Conservation (phyloP, 2,113 vertebrate species). For the Melanerpes formicivorus region DNA sequence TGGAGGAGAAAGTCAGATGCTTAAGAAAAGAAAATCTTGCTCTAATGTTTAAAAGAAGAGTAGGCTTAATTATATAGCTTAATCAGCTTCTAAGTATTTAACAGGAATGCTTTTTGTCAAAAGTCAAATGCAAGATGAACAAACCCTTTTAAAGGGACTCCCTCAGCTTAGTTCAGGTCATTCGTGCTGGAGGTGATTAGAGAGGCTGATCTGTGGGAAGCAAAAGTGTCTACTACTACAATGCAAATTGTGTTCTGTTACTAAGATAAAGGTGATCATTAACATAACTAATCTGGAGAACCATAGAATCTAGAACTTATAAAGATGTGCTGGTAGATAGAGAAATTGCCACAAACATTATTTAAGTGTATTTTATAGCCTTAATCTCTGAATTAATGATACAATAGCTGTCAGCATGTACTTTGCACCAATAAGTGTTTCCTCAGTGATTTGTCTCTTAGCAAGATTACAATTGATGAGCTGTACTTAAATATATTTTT, state of each 20-base stretch:
- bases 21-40: not conserved
- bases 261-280: not conserved
- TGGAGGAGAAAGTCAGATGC: not conserved
- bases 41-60: not conserved
- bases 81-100: not conserved
- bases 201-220: not conserved
- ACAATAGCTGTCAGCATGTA: not conserved
- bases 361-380: not conserved
- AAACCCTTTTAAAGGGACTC: not conserved
- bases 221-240: not conserved
- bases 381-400: not conserved
- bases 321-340: not conserved
- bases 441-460: not conserved
- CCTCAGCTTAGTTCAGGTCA: not conserved
- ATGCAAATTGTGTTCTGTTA: not conserved
- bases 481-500: not conserved
- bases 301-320: conserved; percentile 8
- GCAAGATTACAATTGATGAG: not conserved
- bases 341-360: not conserved
- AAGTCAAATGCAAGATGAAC: not conserved
- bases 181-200: not conserved
- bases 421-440: not conserved
- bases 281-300: not conserved
- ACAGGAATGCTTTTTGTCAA: not conserved
- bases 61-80: not conserved